Evolutionary conservation across 2,888 invertebrate species (phyloP), one percentile per base, ranked within the genome.

Genomic region (Phrixothrix hirtus): DNA sequence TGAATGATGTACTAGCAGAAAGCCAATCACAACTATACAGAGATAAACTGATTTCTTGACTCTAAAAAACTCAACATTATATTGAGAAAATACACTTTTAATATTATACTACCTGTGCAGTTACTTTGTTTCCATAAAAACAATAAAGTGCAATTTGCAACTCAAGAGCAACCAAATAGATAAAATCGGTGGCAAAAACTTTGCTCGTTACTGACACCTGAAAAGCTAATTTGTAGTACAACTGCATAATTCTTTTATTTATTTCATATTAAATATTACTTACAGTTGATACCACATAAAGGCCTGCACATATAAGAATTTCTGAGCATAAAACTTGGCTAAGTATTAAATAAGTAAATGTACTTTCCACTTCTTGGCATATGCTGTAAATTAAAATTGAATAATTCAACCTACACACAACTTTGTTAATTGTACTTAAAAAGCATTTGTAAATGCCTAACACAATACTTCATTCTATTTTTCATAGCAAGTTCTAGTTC

Each of bases 221-320:
- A 34, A 44, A 32, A n/a, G n/a, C n/a, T n/a, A n/a, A n/a, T n/a
- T n/a, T n/a, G n/a, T n/a, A n/a, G n/a, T n/a, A n/a, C n/a, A n/a
- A n/a, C n/a, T n/a, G n/a, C n/a, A n/a, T n/a, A n/a, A n/a, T n/a
- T n/a, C n/a, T n/a, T n/a, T n/a, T n/a, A n/a, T n/a, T n/a, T n/a
- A n/a, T n/a, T n/a, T n/a, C n/a, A n/a, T n/a, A n/a, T n/a, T n/a
- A n/a, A n/a, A n/a, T n/a, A n/a, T n/a, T 35, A 55, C 57, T 53
- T 53, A 64, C 64, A 14, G 57, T 35, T 14, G 64, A 58, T 2
- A 67, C 58, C 35, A 66, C 49, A 47, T 57, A 67, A 11, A 66
- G 51, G 30, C 65, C 64, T 29, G 64, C 63, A 37, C 67, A 67
- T 14, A 66, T 58, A 1, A 65, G 59, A 35, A 65, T 53, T 14